These are phyloP conservation scores for Drosophila eugracilis DNA, from an alignment of 1,140 invertebrate species.

Conservation along the genomic window DNA sequence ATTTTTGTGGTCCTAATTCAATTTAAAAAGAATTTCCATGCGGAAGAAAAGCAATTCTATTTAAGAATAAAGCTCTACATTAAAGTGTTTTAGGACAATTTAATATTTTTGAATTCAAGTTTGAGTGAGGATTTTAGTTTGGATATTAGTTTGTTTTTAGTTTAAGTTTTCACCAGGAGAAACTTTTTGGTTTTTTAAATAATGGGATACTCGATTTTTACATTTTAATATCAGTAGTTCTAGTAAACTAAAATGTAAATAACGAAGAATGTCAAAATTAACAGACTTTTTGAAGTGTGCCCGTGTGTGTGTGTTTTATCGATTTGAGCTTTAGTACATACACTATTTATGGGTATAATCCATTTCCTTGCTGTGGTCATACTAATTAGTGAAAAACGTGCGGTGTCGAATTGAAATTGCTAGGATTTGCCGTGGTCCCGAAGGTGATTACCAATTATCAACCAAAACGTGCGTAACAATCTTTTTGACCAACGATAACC, in stretches of 20 bases:
- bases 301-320: background rate
- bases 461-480: conserved; percentile 33
- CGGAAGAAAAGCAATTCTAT: too few relatives aligned
- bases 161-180: too few relatives aligned
- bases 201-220: too few relatives aligned
- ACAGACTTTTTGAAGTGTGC: background rate
- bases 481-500: background rate
- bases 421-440: conserved; percentile 18
- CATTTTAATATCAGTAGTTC: too few relatives aligned
- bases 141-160: too few relatives aligned
- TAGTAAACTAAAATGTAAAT: too few relatives aligned
- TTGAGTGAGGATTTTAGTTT: too few relatives aligned
- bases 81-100: too few relatives aligned
- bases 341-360: background rate
- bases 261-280: background rate
- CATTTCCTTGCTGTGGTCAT: background rate
- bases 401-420: conserved; percentile 31
- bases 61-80: too few relatives aligned
- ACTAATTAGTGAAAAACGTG: conserved; percentile 25
- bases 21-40: too few relatives aligned
- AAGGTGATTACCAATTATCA: conserved; percentile 26
- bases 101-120: too few relatives aligned
- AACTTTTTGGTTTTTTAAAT: too few relatives aligned
- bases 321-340: background rate
- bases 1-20: background rate